A percentile compares a stretch with the other conserved stretches of the same genome.
Evolutionary conservation across 2,797 vertebrate species (phyloP).

Genomic region (Sylvia borin): DNA sequence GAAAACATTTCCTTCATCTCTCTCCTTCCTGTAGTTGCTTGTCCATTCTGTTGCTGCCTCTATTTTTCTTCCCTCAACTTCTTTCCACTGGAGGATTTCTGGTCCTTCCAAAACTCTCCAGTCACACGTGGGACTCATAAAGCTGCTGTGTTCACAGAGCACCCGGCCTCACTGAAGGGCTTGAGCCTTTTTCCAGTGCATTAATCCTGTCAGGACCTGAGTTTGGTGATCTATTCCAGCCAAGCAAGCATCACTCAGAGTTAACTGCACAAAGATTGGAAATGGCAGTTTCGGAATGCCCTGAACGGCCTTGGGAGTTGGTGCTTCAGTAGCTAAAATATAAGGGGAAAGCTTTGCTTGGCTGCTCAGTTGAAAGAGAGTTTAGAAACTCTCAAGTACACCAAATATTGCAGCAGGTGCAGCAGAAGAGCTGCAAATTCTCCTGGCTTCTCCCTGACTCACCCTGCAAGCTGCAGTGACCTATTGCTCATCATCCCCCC

Average conservation of each 20-base stretch:
- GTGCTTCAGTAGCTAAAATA: neutral
- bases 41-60: neutral
- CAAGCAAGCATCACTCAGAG: neutral
- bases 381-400: neutral
- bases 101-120: neutral
- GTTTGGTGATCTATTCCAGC: neutral
- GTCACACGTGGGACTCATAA: neutral
- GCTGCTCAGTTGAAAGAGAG: neutral
- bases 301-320: neutral
- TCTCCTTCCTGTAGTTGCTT: neutral
- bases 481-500: neutral
- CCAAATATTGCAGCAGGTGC: neutral
- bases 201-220: slow-evolving; percentile 14
- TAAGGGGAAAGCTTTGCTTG: neutral
- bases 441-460: neutral
- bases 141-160: neutral
- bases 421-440: neutral
- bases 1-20: neutral
- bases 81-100: neutral
- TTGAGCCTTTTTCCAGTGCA: neutral
- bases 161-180: neutral
- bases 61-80: neutral
- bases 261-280: neutral
- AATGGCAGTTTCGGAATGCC: neutral
- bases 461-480: neutral